Percentiles rank a stretch among this genome's conserved stretches.
Conservation (phyloP, 2,113 vertebrate genomes). For the Echinops telfairi region DNA sequence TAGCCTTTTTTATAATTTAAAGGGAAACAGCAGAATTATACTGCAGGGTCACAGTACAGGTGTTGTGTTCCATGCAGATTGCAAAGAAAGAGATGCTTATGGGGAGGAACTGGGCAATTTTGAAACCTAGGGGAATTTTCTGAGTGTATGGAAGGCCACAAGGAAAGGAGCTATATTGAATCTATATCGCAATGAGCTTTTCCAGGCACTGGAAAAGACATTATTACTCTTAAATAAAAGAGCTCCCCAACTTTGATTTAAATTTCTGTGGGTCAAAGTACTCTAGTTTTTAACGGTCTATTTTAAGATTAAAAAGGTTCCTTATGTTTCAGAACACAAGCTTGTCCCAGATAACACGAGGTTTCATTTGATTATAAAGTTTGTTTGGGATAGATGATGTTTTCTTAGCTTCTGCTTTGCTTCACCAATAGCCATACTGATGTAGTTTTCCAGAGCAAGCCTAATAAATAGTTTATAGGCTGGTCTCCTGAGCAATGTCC, state of each 20-base stretch:
- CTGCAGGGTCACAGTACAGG: not conserved
- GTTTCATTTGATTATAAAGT: slow-evolving; percentile 87
- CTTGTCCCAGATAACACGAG: slow-evolving; percentile 82
- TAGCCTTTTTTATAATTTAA: too few species aligned
- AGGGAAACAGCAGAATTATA: slow-evolving; percentile 47
- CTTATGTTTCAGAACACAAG: slow-evolving; percentile 85
- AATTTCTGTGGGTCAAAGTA: slow-evolving; percentile 85
- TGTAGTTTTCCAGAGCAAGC: slow-evolving; percentile 84
- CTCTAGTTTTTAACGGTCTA: slow-evolving; percentile 87
- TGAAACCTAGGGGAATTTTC: slow-evolving; percentile 25
- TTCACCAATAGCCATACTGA: slow-evolving; percentile 87
- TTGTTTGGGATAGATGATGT: slow-evolving; percentile 89
- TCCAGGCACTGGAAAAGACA: slow-evolving; percentile 33
- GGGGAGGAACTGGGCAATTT: not conserved
- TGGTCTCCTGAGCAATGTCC: slow-evolving; percentile 84
- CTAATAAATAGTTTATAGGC: slow-evolving; percentile 91
- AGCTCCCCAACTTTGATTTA: slow-evolving; percentile 84
- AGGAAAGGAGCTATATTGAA: slow-evolving; percentile 64
- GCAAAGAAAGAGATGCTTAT: slow-evolving; percentile 4
- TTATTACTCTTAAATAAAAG: slow-evolving; percentile 75
- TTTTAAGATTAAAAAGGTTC: slow-evolving; percentile 88
- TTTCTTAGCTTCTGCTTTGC: slow-evolving; percentile 89
- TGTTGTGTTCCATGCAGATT: not conserved
- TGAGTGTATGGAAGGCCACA: slow-evolving; percentile 53
- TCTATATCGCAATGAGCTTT: slow-evolving; percentile 47